A percentile compares a stretch with the other conserved stretches of the same genome.
phyloP scores from a whole-genome alignment of 2,888 invertebrate genomes.

The Colletes collaris region DNA sequence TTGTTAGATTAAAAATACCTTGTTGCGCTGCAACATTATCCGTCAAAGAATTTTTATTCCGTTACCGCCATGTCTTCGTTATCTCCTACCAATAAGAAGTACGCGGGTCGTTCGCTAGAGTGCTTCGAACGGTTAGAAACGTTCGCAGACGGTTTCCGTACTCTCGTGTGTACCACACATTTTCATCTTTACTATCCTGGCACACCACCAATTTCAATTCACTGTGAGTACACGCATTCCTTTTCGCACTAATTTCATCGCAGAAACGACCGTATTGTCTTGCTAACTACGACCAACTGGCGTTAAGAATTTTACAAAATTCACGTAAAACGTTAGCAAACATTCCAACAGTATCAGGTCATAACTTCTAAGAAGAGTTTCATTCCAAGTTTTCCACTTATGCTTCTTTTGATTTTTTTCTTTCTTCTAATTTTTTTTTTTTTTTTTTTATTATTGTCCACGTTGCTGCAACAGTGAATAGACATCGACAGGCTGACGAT shows the following conservation, averaged over 20 bases:
- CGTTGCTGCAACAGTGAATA: slow-evolving; percentile 16
- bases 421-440: too few species aligned
- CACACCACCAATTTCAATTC: too few species aligned
- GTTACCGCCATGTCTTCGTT: slow-evolving; percentile 51
- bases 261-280: too few species aligned
- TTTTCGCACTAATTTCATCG: background rate
- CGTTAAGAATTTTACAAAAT: too few species aligned
- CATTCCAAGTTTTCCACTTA: too few species aligned
- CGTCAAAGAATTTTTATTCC: slow-evolving; percentile 11
- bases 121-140: slow-evolving; percentile 46
- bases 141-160: slow-evolving; percentile 34
- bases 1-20: slow-evolving; percentile 7
- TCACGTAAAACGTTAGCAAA: too few species aligned
- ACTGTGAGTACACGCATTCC: slow-evolving; percentile 28
- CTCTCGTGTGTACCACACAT: slow-evolving; percentile 42
- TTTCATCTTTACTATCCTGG: too few species aligned
- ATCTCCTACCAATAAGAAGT: slow-evolving; percentile 54
- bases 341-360: too few species aligned
- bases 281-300: too few species aligned
- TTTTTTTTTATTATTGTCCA: slow-evolving; percentile 11
- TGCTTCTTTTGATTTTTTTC: too few species aligned
- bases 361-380: too few species aligned
- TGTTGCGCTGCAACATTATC: too few species aligned
- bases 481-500: slow-evolving; percentile 16
- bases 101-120: slow-evolving; percentile 61